phyloP scores from a whole-genome alignment of 2,797 vertebrate genomes.

The Tympanoctomys barrerae region DNA sequence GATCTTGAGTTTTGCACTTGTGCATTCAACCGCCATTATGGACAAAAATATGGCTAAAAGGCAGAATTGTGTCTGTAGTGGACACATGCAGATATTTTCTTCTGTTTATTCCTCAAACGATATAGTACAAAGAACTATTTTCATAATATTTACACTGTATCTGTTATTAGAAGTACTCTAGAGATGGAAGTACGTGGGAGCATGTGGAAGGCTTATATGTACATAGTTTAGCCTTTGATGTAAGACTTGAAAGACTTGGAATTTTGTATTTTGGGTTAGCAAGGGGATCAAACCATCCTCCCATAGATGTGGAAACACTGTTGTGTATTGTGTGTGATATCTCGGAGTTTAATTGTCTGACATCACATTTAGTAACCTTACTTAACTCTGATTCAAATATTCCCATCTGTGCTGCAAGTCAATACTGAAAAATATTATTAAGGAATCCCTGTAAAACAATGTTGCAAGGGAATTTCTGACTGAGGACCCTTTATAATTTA shows the following conservation, averaged over 20 bases:
- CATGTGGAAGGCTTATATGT: neutral
- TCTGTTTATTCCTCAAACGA: neutral
- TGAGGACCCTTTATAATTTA: neutral
- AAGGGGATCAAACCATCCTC: fast-evolving
- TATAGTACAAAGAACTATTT: neutral
- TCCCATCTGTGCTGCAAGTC: neutral
- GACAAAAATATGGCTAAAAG: neutral
- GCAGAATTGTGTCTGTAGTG: neutral
- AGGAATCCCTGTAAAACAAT: neutral
- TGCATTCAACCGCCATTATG: neutral
- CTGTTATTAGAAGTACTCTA: neutral
- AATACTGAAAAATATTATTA: neutral
- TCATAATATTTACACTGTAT: neutral
- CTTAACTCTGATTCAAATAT: neutral
- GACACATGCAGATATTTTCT: neutral
- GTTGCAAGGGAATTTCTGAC: neutral
- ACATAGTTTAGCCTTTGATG: neutral
- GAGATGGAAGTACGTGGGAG: neutral
- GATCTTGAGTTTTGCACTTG: neutral
- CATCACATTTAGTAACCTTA: neutral
- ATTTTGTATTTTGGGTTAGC: neutral
- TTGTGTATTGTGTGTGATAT: neutral
- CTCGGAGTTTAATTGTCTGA: neutral
- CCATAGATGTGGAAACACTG: no score
- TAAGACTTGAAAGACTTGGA: neutral